Evolutionary conservation across 2,113 vertebrate genomes (phyloP).

Genomic region (Ibidorhyncha struthersii): DNA sequence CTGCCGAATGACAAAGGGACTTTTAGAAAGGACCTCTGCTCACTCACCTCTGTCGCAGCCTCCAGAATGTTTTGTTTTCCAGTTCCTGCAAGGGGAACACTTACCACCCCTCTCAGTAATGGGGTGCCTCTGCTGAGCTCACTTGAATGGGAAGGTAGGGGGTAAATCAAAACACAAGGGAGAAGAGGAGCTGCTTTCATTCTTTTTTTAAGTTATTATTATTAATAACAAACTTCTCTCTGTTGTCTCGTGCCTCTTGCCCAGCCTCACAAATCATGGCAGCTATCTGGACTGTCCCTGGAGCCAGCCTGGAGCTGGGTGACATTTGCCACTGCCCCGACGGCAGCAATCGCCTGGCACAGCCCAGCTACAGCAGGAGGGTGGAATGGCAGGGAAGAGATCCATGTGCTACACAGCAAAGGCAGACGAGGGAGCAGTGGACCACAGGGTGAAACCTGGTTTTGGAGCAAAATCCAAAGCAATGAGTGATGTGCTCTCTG

Average conservation of each 20-base stretch:
- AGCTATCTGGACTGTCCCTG: background rate
- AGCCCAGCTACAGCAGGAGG: background rate
- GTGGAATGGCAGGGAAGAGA: background rate
- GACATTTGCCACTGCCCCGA: background rate
- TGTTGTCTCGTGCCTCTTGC: background rate
- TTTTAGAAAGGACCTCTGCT: background rate
- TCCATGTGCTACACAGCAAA: background rate
- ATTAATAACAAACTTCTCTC: background rate
- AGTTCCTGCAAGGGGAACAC: background rate
- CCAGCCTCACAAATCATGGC: background rate
- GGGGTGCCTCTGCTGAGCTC: background rate
- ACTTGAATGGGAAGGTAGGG: background rate
- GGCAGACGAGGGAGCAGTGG: background rate
- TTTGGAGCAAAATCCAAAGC: background rate
- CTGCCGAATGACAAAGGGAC: slow-evolving; percentile 31
- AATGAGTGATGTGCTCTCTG: background rate
- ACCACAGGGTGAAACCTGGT: background rate
- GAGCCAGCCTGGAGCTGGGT: background rate
- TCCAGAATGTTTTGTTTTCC: background rate
- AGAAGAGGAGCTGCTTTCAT: background rate
- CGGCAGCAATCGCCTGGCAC: fast-evolving
- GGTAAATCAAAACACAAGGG: background rate
- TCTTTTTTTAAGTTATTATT: background rate
- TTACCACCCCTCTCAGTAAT: background rate
- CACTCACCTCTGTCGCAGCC: fast-evolving